Percentiles rank a stretch among this genome's conserved stretches.
Conservation (phyloP, 2,797 vertebrate genomes). For the Lophius americanus region DNA sequence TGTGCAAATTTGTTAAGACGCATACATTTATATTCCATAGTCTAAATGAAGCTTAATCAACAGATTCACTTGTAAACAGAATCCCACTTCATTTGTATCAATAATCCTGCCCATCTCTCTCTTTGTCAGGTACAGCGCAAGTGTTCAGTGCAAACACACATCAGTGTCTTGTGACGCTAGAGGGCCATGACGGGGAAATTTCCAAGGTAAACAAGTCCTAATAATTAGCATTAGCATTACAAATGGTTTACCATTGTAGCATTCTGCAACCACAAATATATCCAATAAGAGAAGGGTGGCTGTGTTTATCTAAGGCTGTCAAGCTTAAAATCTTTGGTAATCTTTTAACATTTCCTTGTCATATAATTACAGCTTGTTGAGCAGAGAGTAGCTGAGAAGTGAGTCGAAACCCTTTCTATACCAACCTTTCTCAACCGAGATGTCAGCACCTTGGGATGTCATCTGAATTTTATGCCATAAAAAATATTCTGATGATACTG, state of each 20-base stretch:
- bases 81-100: neutral
- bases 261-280: too few relatives aligned
- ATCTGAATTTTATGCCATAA: too few relatives aligned
- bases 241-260: too few relatives aligned
- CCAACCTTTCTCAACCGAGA: too few relatives aligned
- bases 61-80: constrained; percentile 4
- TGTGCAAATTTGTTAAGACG: neutral
- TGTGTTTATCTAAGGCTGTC: too few relatives aligned
- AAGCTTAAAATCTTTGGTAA: neutral
- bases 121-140: constrained; percentile 85
- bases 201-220: constrained; percentile 84
- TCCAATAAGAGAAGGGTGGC: too few relatives aligned
- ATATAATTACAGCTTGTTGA: neutral
- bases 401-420: too few relatives aligned
- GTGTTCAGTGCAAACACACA: constrained; percentile 86
- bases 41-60: neutral
- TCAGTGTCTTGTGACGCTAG: constrained; percentile 86
- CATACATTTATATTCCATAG: neutral
- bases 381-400: neutral
- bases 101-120: neutral
- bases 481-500: too few relatives aligned
- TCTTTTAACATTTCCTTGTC: too few relatives aligned
- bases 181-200: constrained; percentile 92
- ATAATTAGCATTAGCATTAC: neutral
- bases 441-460: too few relatives aligned